These are phyloP conservation scores for Artibeus jamaicensis DNA, from an alignment of 2,797 vertebrate species.

Conservation along the genomic window DNA sequence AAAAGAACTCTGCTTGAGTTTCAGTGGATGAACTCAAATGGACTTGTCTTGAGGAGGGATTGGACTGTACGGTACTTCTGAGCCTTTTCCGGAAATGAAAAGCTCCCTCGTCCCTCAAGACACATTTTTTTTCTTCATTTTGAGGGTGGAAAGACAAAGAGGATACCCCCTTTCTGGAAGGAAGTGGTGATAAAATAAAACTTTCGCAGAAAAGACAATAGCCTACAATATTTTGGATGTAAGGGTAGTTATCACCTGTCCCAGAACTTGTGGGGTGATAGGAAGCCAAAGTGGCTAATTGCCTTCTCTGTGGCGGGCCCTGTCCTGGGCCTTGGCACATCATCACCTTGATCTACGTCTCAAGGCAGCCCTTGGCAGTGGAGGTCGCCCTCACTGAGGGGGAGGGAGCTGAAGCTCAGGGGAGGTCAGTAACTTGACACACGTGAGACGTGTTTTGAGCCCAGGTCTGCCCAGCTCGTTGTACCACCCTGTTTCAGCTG, in stretches of 20 bases:
- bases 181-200: not conserved
- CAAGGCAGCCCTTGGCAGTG: not conserved
- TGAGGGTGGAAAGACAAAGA: not conserved
- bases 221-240: not conserved
- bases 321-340: not conserved
- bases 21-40: not conserved
- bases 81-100: conserved; percentile 35
- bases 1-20: conserved; percentile 11
- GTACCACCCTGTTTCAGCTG: not conserved
- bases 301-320: not conserved
- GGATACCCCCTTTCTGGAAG: not conserved
- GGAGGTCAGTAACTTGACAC: not conserved
- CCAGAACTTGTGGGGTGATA: not conserved
- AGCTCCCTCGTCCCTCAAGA: conserved; percentile 26
- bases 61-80: not conserved
- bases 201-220: not conserved
- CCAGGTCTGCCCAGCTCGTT: not conserved
- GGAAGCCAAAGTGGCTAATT: not conserved
- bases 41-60: conserved; percentile 24
- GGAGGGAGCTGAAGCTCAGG: not conserved
- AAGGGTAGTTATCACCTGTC: not conserved
- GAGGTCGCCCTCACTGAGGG: not conserved
- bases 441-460: not conserved
- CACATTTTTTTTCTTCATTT: not conserved
- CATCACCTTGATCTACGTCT: not conserved